Evolutionary conservation across 2,797 vertebrate genomes (phyloP), one percentile per base, ranked within the genome.

Genomic region (Meda fulgida): DNA sequence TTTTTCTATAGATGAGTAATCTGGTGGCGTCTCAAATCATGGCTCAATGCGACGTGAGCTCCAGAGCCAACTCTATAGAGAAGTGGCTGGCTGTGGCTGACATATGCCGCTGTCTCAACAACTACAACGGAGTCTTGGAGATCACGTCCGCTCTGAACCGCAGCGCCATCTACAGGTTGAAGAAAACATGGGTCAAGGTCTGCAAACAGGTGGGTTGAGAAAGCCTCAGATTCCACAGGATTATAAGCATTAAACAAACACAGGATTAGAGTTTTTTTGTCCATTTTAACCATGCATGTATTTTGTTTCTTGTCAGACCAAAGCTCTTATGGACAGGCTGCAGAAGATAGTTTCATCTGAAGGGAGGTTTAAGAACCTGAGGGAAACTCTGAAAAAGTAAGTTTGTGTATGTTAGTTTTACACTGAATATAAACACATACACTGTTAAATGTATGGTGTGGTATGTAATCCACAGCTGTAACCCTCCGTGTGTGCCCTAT

Each of bases 161-260:
- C 91, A 99, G 97, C 89, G 97, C 98, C 93, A 95, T 99, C 95
- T 99, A 96, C 95, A 95, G 98, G 93, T 95, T 99, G 89, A 99
- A 99, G 94, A 99, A 99, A 93, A 99, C 98, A 29, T 99, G 98
- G 98, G 94, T 95, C n/a, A 99, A 98, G 93, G 97, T 99, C 90
- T 97, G 97, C 94, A 99, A 97, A 85, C 98, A 98, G 97, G 98
- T 97, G 8, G 36, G 75, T 60, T 16, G 4, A 60, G 29, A 51
- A 48, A 19, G 43, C 36, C n/a, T 21, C 34, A 58, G 60, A 29
- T 29, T 63, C n/a, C 11, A 60, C 0, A 1, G 53, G 3, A 55
- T 10, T 53, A 10, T 3, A 38, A 78, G 26, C 34, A 9, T 18
- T 7, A 43, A 46, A 29, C 23, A 5, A 46, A 79, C 5, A 29